Conservation (phyloP, 2,888 invertebrate genomes). For the Pyralis farinalis region DNA sequence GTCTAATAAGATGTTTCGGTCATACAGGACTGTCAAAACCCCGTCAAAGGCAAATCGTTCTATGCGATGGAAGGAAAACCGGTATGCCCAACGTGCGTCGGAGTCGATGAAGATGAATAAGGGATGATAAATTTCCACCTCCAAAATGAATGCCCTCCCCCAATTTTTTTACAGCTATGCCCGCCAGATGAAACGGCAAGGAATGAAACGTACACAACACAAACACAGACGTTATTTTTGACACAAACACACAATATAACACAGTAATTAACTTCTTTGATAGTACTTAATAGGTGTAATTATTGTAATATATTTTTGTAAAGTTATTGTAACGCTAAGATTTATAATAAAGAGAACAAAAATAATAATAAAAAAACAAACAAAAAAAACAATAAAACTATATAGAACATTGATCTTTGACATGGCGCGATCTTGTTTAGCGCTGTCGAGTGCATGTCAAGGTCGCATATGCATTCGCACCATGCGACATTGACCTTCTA, state of each 20-base stretch:
- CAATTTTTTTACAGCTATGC: slow-evolving; percentile 76
- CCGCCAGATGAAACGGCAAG: slow-evolving; percentile 42
- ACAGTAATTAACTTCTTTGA: slow-evolving; percentile 47
- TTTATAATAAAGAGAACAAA: slow-evolving; percentile 80
- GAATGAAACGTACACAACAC: slow-evolving; percentile 31
- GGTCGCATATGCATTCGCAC: slow-evolving; percentile 55
- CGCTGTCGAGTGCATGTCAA: slow-evolving; percentile 36
- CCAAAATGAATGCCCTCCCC: slow-evolving; percentile 65
- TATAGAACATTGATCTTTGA: slow-evolving; percentile 36
- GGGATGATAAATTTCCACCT: slow-evolving; percentile 43
- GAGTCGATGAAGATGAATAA: slow-evolving; percentile 92
- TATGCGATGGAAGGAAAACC: slow-evolving; percentile 98
- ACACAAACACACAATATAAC: slow-evolving; percentile 38
- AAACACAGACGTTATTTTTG: slow-evolving; percentile 30
- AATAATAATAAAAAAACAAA: slow-evolving; percentile 56
- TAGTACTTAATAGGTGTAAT: slow-evolving; percentile 59
- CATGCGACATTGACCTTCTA: slow-evolving; percentile 67
- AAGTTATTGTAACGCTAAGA: slow-evolving; percentile 75
- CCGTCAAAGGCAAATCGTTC: slow-evolving; percentile 97
- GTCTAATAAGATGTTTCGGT: slow-evolving; percentile 40
- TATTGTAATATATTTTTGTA: slow-evolving; percentile 76
- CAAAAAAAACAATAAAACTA: slow-evolving; percentile 45
- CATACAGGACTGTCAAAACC: slow-evolving; percentile 94
- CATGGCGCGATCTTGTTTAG: slow-evolving; percentile 25
- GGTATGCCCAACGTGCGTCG: slow-evolving; percentile 96